Base-by-base conservation (phyloP, 1,140 invertebrate species). In the Atta texana region DNA sequence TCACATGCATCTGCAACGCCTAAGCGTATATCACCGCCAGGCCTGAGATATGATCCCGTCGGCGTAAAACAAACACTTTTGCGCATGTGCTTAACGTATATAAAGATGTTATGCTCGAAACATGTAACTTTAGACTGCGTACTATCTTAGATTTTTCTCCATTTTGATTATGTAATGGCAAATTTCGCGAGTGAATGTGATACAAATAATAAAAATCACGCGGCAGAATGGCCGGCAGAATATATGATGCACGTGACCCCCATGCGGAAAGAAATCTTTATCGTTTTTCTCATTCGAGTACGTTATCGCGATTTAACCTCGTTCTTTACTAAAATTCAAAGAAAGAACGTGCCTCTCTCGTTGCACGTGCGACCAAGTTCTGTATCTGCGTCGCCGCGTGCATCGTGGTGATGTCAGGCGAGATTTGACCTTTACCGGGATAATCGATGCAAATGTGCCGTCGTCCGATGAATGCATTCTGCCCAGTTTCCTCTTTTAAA, bases 371-470 rank as follows among this genome's bases (percentile, higher is more conserved):
- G 39, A 4, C 55, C 49, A 39, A 18, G 12, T 57, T 7, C 39
- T 16, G 31, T 16, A 34, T 76, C 18, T 51, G 34, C 39, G 44
- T 55, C 18, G 44, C 59, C 21, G 21, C 59, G 44, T 21, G 49
- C 24, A 34, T 39, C 44, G 74, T 55, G 59, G 3, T 76, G 81
- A 85, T 85, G 49, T 77, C 82, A 85, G 49, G 8, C 59, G 55
- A 16, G 82, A 80, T 77, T 49, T 85, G 64, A 86, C 85, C 85
- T 86, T 86, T 86, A 53, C 59, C 31, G 53, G 76, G 44, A 81
- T 82, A 82, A 82, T 82, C 51, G 64, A 86, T 86, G 75, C 85
- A 86, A 86, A 86, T 61, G 84, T 74, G 61, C 31, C 34, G 31
- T 24, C 39, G 74, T 78, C 18, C 84, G 61, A 85, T 85, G 84